Conservation (phyloP, 2,888 invertebrate species). For the Dicycla oo region DNA sequence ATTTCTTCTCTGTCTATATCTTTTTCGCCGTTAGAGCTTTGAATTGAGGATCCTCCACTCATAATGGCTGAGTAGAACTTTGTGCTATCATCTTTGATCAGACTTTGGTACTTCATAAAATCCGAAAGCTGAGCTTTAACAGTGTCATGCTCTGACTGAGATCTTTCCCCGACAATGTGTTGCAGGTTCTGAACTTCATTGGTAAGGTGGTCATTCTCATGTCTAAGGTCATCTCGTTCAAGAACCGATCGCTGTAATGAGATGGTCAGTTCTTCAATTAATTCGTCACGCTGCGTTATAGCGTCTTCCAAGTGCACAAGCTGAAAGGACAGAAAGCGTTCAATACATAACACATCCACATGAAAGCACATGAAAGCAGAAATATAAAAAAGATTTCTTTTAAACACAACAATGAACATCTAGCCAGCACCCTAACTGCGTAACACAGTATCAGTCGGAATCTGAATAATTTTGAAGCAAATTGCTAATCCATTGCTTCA, state of each 20-base stretch:
- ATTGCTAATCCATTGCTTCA: too few relatives aligned
- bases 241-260: conserved; percentile 92
- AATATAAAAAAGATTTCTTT: neutral
- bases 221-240: conserved; percentile 91
- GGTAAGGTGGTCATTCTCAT: conserved; percentile 91
- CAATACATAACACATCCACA: conserved; percentile 72
- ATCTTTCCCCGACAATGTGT: conserved; percentile 78
- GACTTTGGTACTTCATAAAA: conserved; percentile 84
- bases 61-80: conserved; percentile 85
- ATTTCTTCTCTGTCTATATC: conserved; percentile 89
- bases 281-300: conserved; percentile 92
- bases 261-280: conserved; percentile 93
- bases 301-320: conserved; percentile 93
- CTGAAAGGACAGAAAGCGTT: conserved; percentile 90
- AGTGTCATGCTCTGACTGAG: conserved; percentile 82
- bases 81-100: conserved; percentile 85
- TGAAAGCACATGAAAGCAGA: conserved; percentile 62
- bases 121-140: conserved; percentile 86
- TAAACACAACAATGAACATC: neutral
- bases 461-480: too few relatives aligned
- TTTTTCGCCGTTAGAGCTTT: conserved; percentile 85
- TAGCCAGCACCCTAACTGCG: too few relatives aligned
- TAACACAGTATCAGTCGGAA: too few relatives aligned
- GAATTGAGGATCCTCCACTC: conserved; percentile 82
- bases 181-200: conserved; percentile 90